These are phyloP conservation scores for Yponomeuta cagnagella DNA, from an alignment of 2,888 invertebrate species.

Conservation along the genomic window DNA sequence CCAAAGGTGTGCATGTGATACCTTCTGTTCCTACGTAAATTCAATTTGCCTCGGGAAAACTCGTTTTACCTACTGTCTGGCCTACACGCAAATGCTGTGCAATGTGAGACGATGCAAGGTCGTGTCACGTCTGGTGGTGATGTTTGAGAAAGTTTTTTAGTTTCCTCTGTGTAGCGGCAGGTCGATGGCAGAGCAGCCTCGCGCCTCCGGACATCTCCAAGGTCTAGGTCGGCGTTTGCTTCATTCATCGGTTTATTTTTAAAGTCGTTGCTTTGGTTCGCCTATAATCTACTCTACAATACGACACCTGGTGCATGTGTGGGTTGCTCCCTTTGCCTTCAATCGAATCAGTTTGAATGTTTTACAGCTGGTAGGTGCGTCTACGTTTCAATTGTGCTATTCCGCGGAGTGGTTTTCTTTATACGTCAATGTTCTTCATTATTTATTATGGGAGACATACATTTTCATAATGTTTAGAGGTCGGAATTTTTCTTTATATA, in stretches of 20 bases:
- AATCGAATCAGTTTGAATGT: neutral
- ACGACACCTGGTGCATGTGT: slow-evolving; percentile 25
- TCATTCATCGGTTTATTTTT: slow-evolving; percentile 47
- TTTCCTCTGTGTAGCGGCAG: slow-evolving; percentile 3
- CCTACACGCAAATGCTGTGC: neutral
- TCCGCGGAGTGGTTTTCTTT: neutral
- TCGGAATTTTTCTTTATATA: no score
- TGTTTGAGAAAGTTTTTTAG: neutral
- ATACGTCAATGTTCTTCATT: no score
- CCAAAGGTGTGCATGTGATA: no score
- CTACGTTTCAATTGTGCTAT: neutral
- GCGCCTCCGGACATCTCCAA: slow-evolving; percentile 27
- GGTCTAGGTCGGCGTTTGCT: slow-evolving; percentile 40
- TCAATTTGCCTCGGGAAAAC: no score
- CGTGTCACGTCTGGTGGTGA: neutral
- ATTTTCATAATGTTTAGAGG: no score
- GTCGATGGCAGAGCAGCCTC: slow-evolving; percentile 15
- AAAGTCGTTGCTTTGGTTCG: slow-evolving; percentile 29
- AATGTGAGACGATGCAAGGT: neutral
- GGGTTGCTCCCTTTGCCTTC: slow-evolving; percentile 19
- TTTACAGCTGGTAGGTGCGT: neutral
- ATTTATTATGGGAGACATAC: no score
- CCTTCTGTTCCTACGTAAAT: no score
- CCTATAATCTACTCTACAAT: slow-evolving; percentile 10
- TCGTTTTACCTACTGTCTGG: no score